These are phyloP conservation scores for Cryptops parisi DNA, from an alignment of 2,888 invertebrate genomes.

Conservation along the genomic window DNA sequence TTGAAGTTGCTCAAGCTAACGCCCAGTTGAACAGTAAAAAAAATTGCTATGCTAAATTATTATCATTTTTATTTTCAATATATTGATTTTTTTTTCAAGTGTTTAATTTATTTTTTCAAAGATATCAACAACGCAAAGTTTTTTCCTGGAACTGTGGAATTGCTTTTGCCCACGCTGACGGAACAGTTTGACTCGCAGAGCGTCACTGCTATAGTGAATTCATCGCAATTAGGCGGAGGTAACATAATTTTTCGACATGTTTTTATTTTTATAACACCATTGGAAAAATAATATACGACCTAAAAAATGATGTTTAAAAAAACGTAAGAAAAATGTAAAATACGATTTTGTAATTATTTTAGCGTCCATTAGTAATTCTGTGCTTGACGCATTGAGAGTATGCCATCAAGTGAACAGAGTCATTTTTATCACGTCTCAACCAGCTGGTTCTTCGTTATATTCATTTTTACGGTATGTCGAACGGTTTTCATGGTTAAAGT, in stretches of 20 bases:
- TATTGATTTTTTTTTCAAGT: slow-evolving; percentile 1
- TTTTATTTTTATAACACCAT: no score
- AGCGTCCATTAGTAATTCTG: slow-evolving; percentile 21
- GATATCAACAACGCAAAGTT: slow-evolving; percentile 32
- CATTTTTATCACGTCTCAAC: slow-evolving; percentile 41
- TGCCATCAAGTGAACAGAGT: slow-evolving; percentile 33
- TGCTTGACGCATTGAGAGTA: slow-evolving; percentile 32
- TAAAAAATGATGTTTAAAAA: slow-evolving; percentile 25
- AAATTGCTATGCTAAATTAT: slow-evolving; percentile 6
- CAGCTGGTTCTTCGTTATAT: slow-evolving; percentile 27
- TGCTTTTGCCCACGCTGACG: slow-evolving; percentile 27
- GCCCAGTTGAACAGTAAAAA: slow-evolving; percentile 33
- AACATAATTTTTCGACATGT: no score
- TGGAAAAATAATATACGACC: no score
- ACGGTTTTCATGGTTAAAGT: no score
- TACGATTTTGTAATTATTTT: background rate
- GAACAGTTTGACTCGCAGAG: slow-evolving; percentile 25
- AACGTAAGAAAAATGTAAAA: no score
- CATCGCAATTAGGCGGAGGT: slow-evolving; percentile 39
- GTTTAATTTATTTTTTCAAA: slow-evolving; percentile 21
- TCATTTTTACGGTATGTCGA: no score
- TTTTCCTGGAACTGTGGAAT: slow-evolving; percentile 36
- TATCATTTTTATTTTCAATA: slow-evolving; percentile 11
- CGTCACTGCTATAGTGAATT: slow-evolving; percentile 40
- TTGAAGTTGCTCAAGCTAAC: slow-evolving; percentile 38